phyloP scores from a whole-genome alignment of 1,140 invertebrate species.

The Varroa destructor region DNA sequence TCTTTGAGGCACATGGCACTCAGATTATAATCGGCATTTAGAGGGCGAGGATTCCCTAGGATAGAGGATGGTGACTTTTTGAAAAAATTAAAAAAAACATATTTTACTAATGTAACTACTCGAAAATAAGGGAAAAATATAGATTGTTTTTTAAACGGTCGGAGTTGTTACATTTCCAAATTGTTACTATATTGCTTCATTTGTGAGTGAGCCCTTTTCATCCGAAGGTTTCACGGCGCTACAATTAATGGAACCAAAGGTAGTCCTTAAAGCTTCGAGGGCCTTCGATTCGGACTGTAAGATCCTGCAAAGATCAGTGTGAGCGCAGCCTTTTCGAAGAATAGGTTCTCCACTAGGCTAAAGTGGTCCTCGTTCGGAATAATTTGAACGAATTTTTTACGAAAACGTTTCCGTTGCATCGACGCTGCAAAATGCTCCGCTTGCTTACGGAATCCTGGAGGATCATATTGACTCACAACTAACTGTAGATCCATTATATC shows the following conservation, averaged over 20 bases:
- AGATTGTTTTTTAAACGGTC: no score
- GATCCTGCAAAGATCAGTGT: slow-evolving; percentile 2
- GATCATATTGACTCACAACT: slow-evolving; percentile 11
- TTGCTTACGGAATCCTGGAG: slow-evolving; percentile 2
- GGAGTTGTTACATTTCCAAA: no score
- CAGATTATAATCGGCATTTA: no score
- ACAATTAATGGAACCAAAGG: not conserved
- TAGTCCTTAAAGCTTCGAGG: slow-evolving; percentile 4
- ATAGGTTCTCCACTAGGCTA: slow-evolving; percentile 21
- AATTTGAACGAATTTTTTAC: not conserved
- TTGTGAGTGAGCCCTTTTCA: no score
- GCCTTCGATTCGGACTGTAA: not conserved
- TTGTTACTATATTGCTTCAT: no score
- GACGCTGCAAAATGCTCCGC: not conserved
- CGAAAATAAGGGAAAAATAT: no score
- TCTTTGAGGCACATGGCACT: no score
- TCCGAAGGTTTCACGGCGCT: not conserved
- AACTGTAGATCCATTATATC: slow-evolving; percentile 9
- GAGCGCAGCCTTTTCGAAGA: slow-evolving; percentile 12
- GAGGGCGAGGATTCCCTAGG: no score
- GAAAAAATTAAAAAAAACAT: no score
- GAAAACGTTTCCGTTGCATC: slow-evolving; percentile 12
- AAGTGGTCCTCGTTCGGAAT: slow-evolving; percentile 18
- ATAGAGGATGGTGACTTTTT: no score
- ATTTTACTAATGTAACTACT: no score